A percentile compares a stretch with the other conserved stretches of the same genome.
phyloP scores from a whole-genome alignment of 2,797 vertebrate genomes.

The Phrynocephalus vlangalii region DNA sequence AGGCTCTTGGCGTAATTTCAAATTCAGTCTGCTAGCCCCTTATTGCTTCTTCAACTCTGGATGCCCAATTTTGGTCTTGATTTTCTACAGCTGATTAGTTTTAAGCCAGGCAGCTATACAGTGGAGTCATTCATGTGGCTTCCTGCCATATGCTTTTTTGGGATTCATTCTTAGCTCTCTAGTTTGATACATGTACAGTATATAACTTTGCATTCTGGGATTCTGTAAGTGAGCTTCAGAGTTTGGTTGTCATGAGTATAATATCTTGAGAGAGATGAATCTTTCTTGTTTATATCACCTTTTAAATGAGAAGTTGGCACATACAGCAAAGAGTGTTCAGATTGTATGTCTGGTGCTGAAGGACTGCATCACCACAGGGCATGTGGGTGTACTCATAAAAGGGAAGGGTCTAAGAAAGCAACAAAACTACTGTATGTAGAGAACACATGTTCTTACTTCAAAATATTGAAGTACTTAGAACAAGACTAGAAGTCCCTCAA shows the following conservation, averaged over 20 bases:
- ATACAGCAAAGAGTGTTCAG: neutral
- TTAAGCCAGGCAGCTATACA: neutral
- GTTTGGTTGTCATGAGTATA: neutral
- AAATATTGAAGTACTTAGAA: neutral
- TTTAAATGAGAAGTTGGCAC: neutral
- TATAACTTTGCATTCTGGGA: neutral
- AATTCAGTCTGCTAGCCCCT: fast-evolving
- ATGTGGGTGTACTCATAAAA: neutral
- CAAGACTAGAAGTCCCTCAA: neutral
- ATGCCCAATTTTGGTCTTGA: neutral
- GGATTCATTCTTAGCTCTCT: too few species aligned
- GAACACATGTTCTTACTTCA: neutral
- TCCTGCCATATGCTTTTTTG: neutral
- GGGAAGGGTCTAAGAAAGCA: neutral
- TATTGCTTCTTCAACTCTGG: neutral
- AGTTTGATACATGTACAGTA: neutral
- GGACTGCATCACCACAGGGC: neutral
- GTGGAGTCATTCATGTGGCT: neutral
- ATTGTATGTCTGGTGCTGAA: neutral
- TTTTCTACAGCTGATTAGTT: neutral
- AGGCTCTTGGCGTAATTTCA: neutral
- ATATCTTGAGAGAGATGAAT: neutral
- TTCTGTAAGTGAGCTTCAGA: neutral
- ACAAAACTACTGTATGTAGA: neutral
- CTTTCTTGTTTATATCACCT: neutral